Evolutionary conservation across 2,797 vertebrate species (phyloP), one percentile per base, ranked within the genome.

Genomic region (Clamator glandarius): DNA sequence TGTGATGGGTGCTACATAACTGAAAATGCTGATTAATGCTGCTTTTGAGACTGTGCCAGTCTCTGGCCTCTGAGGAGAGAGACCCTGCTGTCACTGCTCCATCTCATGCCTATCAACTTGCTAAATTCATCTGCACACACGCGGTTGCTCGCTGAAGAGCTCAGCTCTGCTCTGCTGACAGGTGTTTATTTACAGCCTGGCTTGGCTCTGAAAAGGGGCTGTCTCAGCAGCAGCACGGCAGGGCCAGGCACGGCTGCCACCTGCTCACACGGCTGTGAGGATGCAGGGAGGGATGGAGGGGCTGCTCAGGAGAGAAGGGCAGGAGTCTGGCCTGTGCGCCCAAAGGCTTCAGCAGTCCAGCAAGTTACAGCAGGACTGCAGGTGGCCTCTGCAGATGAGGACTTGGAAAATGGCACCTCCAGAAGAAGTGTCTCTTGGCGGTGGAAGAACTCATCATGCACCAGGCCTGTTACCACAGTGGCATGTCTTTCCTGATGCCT

Each of bases 21-120:
- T 87, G 78, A 68, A 96, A 91, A 76, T 54, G 74, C 81, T 93
- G 62, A 81, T 90, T 92, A 93, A 87, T 50, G 86, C 63, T 91
- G 66, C 69, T 77, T 81, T 84, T 93, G 86, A 68, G 69, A 88
- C 52, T 0, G 2, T 88, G 92, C 76, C 57, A 74, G 61, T 12
- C 57, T 79, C 68, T 70, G 64, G 52, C 66, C 72, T 67, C 35
- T 0, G 6, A 74, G 66, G 48, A 74, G 67, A 44, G 58, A 70
- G 54, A 62, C 64, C 85, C 75, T 51, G 59, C 73, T 87, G 76
- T 20, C 46, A 59, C 68, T 77, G 77, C 90, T 78, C 69, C 68
- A 58, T 50, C 79, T 85, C 66, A 68, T 0, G 5, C 67, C 79
- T 84, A 9, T 88, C 80, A 66, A 11, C 92, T 51, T 61, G 69